These are phyloP conservation scores for Festucalex cinctus DNA, from an alignment of 2,113 vertebrate genomes.

Conservation along the genomic window DNA sequence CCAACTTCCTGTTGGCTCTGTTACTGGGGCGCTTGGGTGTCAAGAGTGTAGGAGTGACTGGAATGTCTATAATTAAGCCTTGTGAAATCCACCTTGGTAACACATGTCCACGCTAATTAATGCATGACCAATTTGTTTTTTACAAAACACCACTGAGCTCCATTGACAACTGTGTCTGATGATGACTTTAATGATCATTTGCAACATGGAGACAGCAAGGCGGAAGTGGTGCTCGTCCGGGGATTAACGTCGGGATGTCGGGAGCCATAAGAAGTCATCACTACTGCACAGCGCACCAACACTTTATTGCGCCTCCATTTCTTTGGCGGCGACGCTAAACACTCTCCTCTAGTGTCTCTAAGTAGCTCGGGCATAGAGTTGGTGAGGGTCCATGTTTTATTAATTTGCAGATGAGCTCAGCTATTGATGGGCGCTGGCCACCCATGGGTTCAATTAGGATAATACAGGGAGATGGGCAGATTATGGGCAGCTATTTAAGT, in stretches of 20 bases:
- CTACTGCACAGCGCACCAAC: constrained; percentile 35
- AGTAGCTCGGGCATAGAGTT: constrained; percentile 72
- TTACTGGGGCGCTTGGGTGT: too few species aligned
- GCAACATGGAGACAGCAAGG: constrained; percentile 29
- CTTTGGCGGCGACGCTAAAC: constrained; percentile 57
- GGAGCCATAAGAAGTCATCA: constrained; percentile 46
- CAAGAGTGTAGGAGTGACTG: too few species aligned
- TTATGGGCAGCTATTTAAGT: constrained; percentile 73
- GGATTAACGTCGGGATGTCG: constrained; percentile 28
- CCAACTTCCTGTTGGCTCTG: too few species aligned
- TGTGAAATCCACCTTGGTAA: too few species aligned
- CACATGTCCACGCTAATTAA: not conserved
- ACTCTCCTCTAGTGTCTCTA: constrained; percentile 58
- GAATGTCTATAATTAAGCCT: too few species aligned
- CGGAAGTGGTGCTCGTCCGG: constrained; percentile 23
- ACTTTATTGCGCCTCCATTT: constrained; percentile 71
- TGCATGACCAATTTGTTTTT: not conserved
- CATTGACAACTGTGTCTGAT: constrained; percentile 22
- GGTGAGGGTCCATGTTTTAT: constrained; percentile 73
- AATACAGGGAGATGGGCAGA: constrained; percentile 73
- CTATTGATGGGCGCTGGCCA: constrained; percentile 68
- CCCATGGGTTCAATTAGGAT: constrained; percentile 79
- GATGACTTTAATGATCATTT: constrained; percentile 47
- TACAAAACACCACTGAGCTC: not conserved
- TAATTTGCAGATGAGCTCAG: constrained; percentile 78